Base-by-base conservation (phyloP, 2,113 vertebrate species). In the Lasiurus cinereus region DNA sequence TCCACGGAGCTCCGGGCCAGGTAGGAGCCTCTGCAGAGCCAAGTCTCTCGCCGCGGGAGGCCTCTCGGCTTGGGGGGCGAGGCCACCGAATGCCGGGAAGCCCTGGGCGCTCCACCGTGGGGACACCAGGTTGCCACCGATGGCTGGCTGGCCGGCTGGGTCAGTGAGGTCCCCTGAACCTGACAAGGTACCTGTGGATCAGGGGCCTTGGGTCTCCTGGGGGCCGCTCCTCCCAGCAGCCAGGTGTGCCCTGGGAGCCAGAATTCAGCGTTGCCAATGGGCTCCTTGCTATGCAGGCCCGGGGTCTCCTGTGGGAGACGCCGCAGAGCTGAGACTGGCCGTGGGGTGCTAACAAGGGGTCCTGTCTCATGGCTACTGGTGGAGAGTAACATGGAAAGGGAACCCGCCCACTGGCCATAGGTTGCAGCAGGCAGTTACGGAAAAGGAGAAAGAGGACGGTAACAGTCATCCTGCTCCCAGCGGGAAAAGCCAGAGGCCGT, bases 401-500 rank as follows among this genome's bases (percentile, higher is more conserved):
- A 2, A 8, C 31, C 16, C 14, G 0, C 4, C 2, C 11, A 3
- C 2, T 0, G 6, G 46, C 50, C 46, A 1, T 1, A 29, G 56
- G 59, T 3, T 29, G 39, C 3, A 78, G 86, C 88, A 92, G 90
- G 96, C 31, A 62, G 69, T 94, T 73, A 93, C 46, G n/a, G 84
- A 78, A 91, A 95, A 85, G 59, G 8, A 91, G 0, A 4, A 8
- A 50, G 31, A 77, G 15, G 9, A 11, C 29, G 11, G 11, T 0
- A 43, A 50, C 85, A 96, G 95, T 97, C 77, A 24, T 82, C 96
- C 92, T 73, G 93, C 93, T 96, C 96, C 77, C 97, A 5, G 31
- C 29, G 43, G 91, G 94, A 94, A 96, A 91, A 93, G 97, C 96
- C 95, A 24, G 78, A 33, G 24, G 48, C 0, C 2, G 66, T 31